These are phyloP conservation scores for Sparus aurata DNA, from an alignment of 2,797 vertebrate species.

Conservation along the genomic window DNA sequence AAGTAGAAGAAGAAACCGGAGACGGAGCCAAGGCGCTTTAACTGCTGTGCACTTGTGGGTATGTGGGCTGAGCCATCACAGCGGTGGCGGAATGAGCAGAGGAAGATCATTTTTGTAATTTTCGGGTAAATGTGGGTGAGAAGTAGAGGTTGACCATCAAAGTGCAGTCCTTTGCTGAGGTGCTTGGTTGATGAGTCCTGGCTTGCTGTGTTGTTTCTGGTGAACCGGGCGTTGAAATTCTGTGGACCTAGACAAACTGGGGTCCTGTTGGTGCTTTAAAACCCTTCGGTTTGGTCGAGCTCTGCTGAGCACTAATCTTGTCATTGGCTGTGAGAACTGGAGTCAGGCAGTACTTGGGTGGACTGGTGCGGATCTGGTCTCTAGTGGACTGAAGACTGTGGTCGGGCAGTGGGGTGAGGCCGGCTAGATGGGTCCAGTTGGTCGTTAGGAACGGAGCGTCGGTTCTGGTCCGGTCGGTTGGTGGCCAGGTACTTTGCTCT, in stretches of 20 bases:
- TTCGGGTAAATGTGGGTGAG: neutral
- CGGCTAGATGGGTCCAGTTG: slow-evolving; percentile 85
- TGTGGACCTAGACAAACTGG: slow-evolving; percentile 23
- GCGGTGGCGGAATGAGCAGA: slow-evolving; percentile 19
- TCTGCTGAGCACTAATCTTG: slow-evolving; percentile 29
- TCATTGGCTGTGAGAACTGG: slow-evolving; percentile 69
- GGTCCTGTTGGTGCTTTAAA: slow-evolving; percentile 42
- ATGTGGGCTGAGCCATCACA: slow-evolving; percentile 7
- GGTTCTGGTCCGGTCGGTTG: slow-evolving; percentile 91
- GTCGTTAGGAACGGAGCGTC: slow-evolving; percentile 85
- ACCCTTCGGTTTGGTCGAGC: slow-evolving; percentile 34
- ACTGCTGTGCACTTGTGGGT: slow-evolving; percentile 53
- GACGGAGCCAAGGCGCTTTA: slow-evolving; percentile 42
- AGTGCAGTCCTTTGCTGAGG: slow-evolving; percentile 55
- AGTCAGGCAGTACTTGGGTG: slow-evolving; percentile 61
- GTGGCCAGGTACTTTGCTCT: slow-evolving; percentile 99
- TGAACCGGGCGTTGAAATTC: slow-evolving; percentile 34
- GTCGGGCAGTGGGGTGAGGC: slow-evolving; percentile 78
- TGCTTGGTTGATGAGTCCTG: slow-evolving; percentile 53
- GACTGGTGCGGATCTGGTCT: slow-evolving; percentile 38
- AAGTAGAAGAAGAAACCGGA: slow-evolving; percentile 30
- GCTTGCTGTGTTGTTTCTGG: slow-evolving; percentile 33
- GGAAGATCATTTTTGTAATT: slow-evolving; percentile 1
- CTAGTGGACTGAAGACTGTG: slow-evolving; percentile 85
- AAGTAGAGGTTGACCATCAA: slow-evolving; percentile 29